Base-by-base conservation (phyloP, 1,140 invertebrate genomes). In the Drosophila tsacasi region DNA sequence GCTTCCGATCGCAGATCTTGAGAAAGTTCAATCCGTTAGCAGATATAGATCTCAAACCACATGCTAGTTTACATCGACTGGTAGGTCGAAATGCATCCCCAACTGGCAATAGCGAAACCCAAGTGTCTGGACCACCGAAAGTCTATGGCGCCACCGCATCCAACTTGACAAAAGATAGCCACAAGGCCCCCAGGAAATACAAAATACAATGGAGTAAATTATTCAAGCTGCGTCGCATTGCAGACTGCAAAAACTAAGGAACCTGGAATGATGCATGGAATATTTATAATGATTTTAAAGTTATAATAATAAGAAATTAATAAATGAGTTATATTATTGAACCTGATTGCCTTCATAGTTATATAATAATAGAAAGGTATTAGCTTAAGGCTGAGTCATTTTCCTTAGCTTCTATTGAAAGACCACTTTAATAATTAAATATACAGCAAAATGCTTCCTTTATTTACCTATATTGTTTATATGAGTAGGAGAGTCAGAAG, bases 191-290 rank as follows among this genome's bases (percentile, higher is more conserved):
- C 9, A 60, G 35, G 12, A 74, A 73, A 15, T 74, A 73, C 37
- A 40, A 32, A 1, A 73, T 73, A 10, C 9, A 52, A 21, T 74
- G 71, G 71, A 21, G 68, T 9, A 74, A 32, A 2, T 25, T 74
- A 10, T 13, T 61, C 1, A 42, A 35, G 12, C 42, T 32, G 8
- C 5, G 15, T 12, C 23, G 54, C 21, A 23, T 2, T 6, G 21
- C 3, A 12, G 17, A n/a, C 6, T 27, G 17, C 4, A 5, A 19
- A 3, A 23, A 37, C 15, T 40, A 13, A 44, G 32, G 2, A n/a
- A n/a, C 19, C 3, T 15, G 2, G 13, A 15, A 6, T 23, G 9
- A 17, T 23, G 32, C 13, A 2, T 3, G 13, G 13, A 5, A 55
- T 23, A 17, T 10, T 23, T 23, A 1, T 17, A n/a, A 23, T 55